Base-by-base conservation (phyloP, 2,113 vertebrate species). In the Microtus oregoni region DNA sequence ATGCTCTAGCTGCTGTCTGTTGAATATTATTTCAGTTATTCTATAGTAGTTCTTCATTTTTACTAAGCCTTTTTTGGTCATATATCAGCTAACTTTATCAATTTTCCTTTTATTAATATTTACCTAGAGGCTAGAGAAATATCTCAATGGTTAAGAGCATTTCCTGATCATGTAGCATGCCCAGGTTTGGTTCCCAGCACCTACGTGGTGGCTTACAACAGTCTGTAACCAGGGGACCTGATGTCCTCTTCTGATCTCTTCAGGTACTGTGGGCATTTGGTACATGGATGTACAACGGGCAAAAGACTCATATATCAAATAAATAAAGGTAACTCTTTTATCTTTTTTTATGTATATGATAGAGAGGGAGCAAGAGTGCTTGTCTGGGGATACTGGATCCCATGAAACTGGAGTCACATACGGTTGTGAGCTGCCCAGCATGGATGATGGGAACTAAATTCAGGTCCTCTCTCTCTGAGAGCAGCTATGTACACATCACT, bases 401-500 rank as follows among this genome's bases (percentile, higher is more conserved):
- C 81, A 15, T 30, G 58, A 65, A 83, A 11, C n/a, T 65, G 38
- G n/a, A 41, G 13, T 85, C 17, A 41, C n/a, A 85, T n/a, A 26
- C 9, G 30, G 13, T 30, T 85, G 38, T 9, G n/a, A 85, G n/a
- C 55, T 65, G 58, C 81, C 81, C 58, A 44, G 19, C 38, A 10
- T 15, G 38, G 81, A 30, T 30, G 38, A 28, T 61, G 55, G 58
- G 38, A 85, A 41, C 61, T 2, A 7, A 63, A 65, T 58, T 44
- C 38, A 41, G 55, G 14, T 63, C 14, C 14, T 63, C 58, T 83
- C 6, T 63, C 58, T 83, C 6, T 3, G 10, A 85, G 58, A 41
- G n/a, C 55, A 41, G 12, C 15, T 15, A 19, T 7, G 17, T 8
- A 19, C 7, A 0, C 10, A n/a, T 63, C n/a, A 28, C 14, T 28